Base-by-base conservation (phyloP, 2,888 invertebrate genomes). In the Oligia fasciuncula region DNA sequence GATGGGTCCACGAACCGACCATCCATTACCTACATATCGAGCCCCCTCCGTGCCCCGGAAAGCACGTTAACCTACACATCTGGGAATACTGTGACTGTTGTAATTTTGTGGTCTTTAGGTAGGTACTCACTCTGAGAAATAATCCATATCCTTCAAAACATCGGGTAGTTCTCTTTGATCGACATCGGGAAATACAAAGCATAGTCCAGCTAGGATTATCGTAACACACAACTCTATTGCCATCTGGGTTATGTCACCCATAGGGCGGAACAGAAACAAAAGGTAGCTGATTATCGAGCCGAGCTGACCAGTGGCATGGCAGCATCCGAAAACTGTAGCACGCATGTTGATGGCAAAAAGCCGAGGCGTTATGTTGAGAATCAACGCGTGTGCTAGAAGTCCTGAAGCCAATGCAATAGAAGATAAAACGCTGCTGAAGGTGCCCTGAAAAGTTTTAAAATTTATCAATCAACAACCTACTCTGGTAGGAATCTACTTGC, bases 91-190 rank as follows among this genome's bases (percentile, higher is more conserved):
- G 13, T n/a, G 19, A 8, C 9, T 49, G 17, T 35, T n/a, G n/a
- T 35, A 8, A n/a, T 67, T 6, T 40, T 11, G 17, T 65, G n/a
- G 29, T 60, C 1, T 76, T 13, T 62, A 40, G 4, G 6, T 62
- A 40, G 1, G 6, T 71, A 80, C 93, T 91, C 90, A 96, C 96
- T 96, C 96, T 51, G 93, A 93, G 90, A 94, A 96, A 87, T 95
- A 96, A 89, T 96, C 96, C 96, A 96, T 96, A 84, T 96, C 96
- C 73, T 92, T 93, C 70, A 96, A 88, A 46, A 95, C 88, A 87
- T 96, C 96, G 0, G 96, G 96, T 68, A 96, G 80, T 87, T 96
- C 96, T 84, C 96, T 92, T n/a, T 91, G 90, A 85, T 96, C 96
- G 1, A 96, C 94, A 83, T 96, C 93, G 14, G 95, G 94, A 17